These are phyloP conservation scores for Neopipo cinnamomea DNA, from an alignment of 2,113 vertebrate genomes.

Conservation along the genomic window DNA sequence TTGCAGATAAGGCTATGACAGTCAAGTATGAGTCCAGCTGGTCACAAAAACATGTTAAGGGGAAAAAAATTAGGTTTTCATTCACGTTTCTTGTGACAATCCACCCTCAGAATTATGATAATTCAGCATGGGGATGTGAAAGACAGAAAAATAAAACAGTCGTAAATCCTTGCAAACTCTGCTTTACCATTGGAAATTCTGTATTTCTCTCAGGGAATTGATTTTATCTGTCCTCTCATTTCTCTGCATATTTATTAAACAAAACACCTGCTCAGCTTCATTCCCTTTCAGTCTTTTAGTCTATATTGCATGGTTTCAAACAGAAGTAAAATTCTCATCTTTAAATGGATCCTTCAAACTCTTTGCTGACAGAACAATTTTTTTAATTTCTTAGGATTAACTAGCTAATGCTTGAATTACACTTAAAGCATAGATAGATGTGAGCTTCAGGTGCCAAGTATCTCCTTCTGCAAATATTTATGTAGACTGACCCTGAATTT, in stretches of 20 bases:
- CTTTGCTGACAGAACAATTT: background rate
- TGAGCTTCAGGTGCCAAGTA: background rate
- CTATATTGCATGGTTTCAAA: background rate
- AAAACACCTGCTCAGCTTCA: background rate
- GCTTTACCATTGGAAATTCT: background rate
- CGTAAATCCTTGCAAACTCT: background rate
- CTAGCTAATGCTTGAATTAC: background rate
- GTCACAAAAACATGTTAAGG: background rate
- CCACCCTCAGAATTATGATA: background rate
- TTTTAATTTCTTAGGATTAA: background rate
- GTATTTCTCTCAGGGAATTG: background rate
- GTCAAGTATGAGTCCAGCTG: background rate
- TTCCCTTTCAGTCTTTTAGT: background rate
- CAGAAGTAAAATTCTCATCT: background rate
- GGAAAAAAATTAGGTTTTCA: background rate
- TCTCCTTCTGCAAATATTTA: background rate
- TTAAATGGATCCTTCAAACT: background rate
- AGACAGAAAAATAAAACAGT: background rate
- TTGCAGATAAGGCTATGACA: background rate
- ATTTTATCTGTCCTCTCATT: background rate
- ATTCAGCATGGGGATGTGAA: background rate
- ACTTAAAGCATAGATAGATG: background rate
- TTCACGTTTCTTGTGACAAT: background rate
- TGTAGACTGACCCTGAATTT: background rate
- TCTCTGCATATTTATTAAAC: background rate